Evolutionary conservation across 1,140 invertebrate genomes (phyloP), one percentile per base, ranked within the genome.

Genomic region (Tachypleus tridentatus): DNA sequence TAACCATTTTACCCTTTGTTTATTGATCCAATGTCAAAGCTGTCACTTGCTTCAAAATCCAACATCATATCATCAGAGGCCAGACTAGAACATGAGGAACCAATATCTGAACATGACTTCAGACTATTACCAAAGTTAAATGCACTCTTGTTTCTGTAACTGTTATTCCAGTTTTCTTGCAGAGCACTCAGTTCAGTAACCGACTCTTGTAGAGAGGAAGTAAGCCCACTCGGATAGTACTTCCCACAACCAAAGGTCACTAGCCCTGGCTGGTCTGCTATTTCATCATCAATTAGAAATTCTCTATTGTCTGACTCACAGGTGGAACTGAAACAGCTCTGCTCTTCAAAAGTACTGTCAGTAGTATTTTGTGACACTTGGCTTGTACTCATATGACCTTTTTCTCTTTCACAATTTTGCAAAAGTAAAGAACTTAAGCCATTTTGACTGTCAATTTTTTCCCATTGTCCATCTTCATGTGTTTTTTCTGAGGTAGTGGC

Each of bases 221-320:
- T 57, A 64, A 58, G 57, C 0, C 58, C 61, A 47, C 64, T 62
- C 51, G 61, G 58, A 47, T 58, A 68, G 8, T 64, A 64, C 7
- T 58, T 59, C 9, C 62, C 61, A 47, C 57, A 49, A 50, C n/a
- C 70, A 11, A 66, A 70, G 54, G 91, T 89, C 3, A 88, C 80
- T 60, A 93, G 76, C 0, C 85, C 89, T 7, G 91, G 91, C 74
- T 93, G 91, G 77, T 93, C 91, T 8, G 87, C 87, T 59, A 93
- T 93, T 76, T 93, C 91, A 71, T 93, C 91, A 72, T 93, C 91
- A 67, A 89, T 88, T 57, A 89, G 83, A 77, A 84, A 87, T 72
- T 85, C 83, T 63, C 86, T 80, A 56, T 85, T 85, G 58, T 84
- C 84, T 4, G 57, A n/a, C 54, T 68, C 67, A 8, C 63, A 64